Percentiles rank a stretch among this genome's conserved stretches.
These are phyloP conservation scores for Zosterops hypoxanthus DNA, from an alignment of 2,113 vertebrate genomes.

Conservation along the genomic window DNA sequence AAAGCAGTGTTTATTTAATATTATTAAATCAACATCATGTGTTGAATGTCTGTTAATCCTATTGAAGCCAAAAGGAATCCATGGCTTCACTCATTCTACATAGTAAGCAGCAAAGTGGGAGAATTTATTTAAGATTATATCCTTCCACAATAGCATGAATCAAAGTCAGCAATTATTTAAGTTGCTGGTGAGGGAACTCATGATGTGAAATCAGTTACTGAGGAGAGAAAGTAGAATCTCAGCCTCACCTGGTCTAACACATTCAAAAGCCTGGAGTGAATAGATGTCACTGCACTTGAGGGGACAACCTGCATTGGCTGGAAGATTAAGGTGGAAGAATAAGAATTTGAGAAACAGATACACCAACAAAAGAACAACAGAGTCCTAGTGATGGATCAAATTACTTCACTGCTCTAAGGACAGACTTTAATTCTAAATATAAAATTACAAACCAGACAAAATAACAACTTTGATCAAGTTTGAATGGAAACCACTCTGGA, in stretches of 20 bases:
- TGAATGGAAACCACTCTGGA: background rate
- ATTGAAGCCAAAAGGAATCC: background rate
- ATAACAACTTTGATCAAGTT: background rate
- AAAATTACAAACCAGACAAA: background rate
- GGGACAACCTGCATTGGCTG: rapidly evolving
- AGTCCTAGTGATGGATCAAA: background rate
- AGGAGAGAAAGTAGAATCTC: background rate
- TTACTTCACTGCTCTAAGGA: background rate
- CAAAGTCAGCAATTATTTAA: background rate
- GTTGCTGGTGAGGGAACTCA: background rate
- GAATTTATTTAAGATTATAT: background rate
- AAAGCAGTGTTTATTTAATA: background rate
- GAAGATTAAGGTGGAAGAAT: background rate
- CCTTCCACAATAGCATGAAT: background rate
- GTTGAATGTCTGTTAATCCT: background rate
- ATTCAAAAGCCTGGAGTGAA: background rate
- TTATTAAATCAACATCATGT: background rate
- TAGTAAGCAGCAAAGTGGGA: background rate
- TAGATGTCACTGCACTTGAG: background rate
- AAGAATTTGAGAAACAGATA: background rate
- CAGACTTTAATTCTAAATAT: background rate
- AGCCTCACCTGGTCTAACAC: rapidly evolving
- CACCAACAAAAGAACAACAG: background rate
- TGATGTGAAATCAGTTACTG: background rate
- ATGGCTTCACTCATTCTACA: background rate